Conservation (phyloP, 2,888 invertebrate species). For the Apodemia zela region DNA sequence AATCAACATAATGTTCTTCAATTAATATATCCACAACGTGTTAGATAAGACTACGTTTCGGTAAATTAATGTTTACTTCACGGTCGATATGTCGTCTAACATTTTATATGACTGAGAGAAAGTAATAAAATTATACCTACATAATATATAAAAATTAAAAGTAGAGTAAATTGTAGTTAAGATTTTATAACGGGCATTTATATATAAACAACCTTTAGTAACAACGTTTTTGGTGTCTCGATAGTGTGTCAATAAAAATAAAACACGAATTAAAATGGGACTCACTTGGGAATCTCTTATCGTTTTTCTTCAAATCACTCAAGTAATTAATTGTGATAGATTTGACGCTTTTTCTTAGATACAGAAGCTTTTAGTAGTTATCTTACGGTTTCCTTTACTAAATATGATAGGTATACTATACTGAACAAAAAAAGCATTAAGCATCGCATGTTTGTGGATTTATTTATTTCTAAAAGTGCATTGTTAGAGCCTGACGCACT, state of each 20-base stretch:
- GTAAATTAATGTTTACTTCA: conserved; percentile 55
- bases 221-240: not conserved
- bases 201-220: not conserved
- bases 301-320: conserved; percentile 51
- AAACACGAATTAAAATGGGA: not conserved
- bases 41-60: conserved; percentile 46
- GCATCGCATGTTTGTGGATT: too few species aligned
- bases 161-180: conserved; percentile 48
- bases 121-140: conserved; percentile 35
- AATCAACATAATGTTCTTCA: conserved; percentile 61
- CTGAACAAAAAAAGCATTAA: too few species aligned
- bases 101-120: conserved; percentile 33
- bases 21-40: conserved; percentile 55
- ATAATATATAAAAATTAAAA: conserved; percentile 35
- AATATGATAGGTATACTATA: conserved; percentile 21
- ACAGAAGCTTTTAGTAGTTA: conserved; percentile 71
- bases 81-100: conserved; percentile 41
- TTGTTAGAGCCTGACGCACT: too few species aligned
- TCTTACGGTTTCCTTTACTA: conserved; percentile 53
- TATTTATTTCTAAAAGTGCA: too few species aligned
- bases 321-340: conserved; percentile 72
- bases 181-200: conserved; percentile 25
- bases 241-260: not conserved
- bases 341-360: conserved; percentile 63
- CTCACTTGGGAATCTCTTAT: not conserved